Base-by-base conservation (phyloP, 2,797 vertebrate species). In the Semaprochilodus insignis region DNA sequence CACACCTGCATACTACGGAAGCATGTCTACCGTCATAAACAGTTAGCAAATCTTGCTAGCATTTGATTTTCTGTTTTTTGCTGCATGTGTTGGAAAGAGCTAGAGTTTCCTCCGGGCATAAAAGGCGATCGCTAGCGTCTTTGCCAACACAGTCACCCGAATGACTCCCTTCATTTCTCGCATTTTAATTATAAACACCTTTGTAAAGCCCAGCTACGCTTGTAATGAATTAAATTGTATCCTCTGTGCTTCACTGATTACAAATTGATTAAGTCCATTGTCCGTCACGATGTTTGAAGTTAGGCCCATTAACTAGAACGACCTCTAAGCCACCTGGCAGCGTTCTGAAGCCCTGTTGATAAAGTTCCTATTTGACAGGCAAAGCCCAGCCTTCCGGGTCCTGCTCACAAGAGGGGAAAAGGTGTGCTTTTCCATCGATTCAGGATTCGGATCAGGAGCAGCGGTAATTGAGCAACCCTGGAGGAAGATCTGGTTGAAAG, bases 381-480 rank as follows among this genome's bases (percentile, higher is more conserved):
- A 36, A 52, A 81, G 44, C 52, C 0, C 74, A 73, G 66, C 79
- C 66, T 57, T 81, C 66, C 14, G 40, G 25, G 40, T 62, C 25
- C 36, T 63, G 19, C 34, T 34, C 52, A 77, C 15, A 44, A 70
- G 40, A 65, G 44, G 57, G 62, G 63, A 74, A 31, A 31, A 51
- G 71, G 78, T 63, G 54, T 54, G 48, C 73, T 60, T 72, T 81
- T 66, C 44, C 67, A 87, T 80, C 52, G 74, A 82, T 79, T 80
- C 71, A 62, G 63, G 75, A 84, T 81, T 82, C 60, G 44, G 63
- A 82, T 70, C 77, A 31, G 31, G 36, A 60, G 59, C 65, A 44
- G 8, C 76, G 80, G 69, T 85, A 87, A 87, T 84, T 80, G 84
- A 82, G 82, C 57, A 84, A 82, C 74, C 59, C 66, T 55, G 79